Percentiles rank a stretch among this genome's conserved stretches.
phyloP scores from a whole-genome alignment of 2,797 vertebrate genomes.

The Avahi laniger region DNA sequence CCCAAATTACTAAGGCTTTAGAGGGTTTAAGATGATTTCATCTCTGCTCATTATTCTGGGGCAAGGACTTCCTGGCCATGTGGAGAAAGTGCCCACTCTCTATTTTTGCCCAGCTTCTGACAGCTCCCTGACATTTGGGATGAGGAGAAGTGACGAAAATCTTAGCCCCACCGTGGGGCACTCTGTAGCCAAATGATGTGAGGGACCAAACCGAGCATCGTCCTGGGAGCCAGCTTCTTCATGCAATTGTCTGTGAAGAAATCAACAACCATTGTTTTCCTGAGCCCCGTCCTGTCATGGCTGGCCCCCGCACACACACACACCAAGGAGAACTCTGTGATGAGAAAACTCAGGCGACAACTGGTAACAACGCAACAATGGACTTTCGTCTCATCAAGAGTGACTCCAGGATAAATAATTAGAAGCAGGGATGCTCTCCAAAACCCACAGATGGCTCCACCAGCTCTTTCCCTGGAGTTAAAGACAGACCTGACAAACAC shows the following conservation, averaged over 20 bases:
- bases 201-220: background rate
- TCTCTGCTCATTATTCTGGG: constrained; percentile 18
- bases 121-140: constrained; percentile 12
- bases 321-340: background rate
- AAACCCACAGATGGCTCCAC: constrained; percentile 66
- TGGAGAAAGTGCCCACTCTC: constrained; percentile 51
- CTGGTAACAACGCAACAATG: constrained; percentile 51
- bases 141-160: constrained; percentile 45
- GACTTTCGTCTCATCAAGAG: constrained; percentile 58
- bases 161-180: background rate
- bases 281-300: background rate
- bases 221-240: constrained; percentile 46
- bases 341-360: constrained; percentile 40
- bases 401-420: constrained; percentile 65
- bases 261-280: constrained; percentile 64
- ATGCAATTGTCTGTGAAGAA: constrained; percentile 49
- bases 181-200: background rate
- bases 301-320: background rate
- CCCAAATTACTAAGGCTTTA: constrained; percentile 47
- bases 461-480: constrained; percentile 32
- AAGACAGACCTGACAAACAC: constrained; percentile 71
- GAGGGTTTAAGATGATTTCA: constrained; percentile 48
- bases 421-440: constrained; percentile 48
- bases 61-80: background rate
- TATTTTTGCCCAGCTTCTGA: constrained; percentile 22